A percentile compares a stretch with the other conserved stretches of the same genome.
These are phyloP conservation scores for Lepidocolaptes lacrymiger DNA, from an alignment of 2,797 vertebrate species.

Conservation along the genomic window DNA sequence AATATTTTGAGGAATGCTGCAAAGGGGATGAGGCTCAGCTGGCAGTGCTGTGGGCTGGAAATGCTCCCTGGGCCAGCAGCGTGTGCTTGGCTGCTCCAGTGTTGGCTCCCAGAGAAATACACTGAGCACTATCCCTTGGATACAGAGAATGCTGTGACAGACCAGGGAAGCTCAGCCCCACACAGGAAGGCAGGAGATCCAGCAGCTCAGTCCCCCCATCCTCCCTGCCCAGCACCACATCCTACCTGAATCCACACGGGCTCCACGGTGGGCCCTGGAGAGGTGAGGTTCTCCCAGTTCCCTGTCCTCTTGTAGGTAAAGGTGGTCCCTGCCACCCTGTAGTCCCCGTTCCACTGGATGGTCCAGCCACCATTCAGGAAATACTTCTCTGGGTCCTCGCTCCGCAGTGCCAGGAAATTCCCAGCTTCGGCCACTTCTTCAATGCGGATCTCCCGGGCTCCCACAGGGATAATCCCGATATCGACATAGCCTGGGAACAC, in stretches of 20 bases:
- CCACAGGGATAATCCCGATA: conserved; percentile 91
- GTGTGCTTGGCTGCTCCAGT: accelerated
- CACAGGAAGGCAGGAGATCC: neutral
- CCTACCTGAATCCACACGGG: conserved; percentile 95
- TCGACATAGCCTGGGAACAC: conserved; percentile 87
- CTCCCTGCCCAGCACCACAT: accelerated
- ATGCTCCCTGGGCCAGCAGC: accelerated
- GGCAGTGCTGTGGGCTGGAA: neutral
- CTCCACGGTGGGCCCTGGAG: conserved; percentile 91
- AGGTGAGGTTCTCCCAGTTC: conserved; percentile 92
- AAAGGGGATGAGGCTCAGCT: neutral
- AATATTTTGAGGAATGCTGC: neutral
- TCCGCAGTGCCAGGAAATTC: conserved; percentile 92
- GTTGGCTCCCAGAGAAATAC: accelerated
- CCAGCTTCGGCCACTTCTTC: conserved; percentile 90
- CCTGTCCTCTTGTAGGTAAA: conserved; percentile 91
- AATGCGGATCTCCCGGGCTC: conserved; percentile 89
- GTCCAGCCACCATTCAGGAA: conserved; percentile 95
- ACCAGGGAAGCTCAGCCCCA: accelerated
- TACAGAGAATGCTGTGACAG: accelerated
- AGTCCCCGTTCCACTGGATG: conserved; percentile 96
- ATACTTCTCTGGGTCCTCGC: conserved; percentile 88
- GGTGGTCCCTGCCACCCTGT: conserved; percentile 90
- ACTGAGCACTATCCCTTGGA: neutral
- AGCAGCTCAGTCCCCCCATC: accelerated